Conservation (phyloP, 2,888 invertebrate genomes). For the Cyaniris semiargus region DNA sequence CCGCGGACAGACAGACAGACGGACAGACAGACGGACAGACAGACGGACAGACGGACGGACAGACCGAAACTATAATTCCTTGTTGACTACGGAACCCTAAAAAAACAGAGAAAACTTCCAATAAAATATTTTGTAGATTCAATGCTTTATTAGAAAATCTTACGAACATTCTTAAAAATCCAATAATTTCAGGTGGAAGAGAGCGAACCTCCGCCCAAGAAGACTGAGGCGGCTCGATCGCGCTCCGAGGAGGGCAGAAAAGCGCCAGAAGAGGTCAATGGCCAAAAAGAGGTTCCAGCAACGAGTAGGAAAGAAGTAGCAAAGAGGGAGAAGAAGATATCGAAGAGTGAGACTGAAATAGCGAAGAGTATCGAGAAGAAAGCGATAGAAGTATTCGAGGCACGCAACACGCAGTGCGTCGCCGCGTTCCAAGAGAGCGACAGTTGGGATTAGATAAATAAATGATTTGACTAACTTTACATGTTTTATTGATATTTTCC, state of each 20-base stretch:
- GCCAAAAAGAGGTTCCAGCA: slow-evolving; percentile 46
- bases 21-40: no score
- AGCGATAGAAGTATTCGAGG: slow-evolving; percentile 53
- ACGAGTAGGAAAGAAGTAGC: slow-evolving; percentile 38
- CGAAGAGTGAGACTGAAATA: slow-evolving; percentile 43
- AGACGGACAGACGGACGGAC: no score
- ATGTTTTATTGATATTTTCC: slow-evolving; percentile 37
- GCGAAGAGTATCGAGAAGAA: slow-evolving; percentile 41
- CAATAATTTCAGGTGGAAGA: slow-evolving; percentile 55
- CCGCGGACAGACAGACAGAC: no score
- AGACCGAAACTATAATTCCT: no score
- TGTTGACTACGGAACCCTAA: no score
- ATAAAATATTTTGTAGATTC: no score
- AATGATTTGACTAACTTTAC: slow-evolving; percentile 36
- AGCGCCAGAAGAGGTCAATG: slow-evolving; percentile 48
- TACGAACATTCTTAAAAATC: background rate
- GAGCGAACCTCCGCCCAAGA: slow-evolving; percentile 59
- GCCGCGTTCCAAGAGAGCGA: slow-evolving; percentile 69
- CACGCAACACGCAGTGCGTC: slow-evolving; percentile 55
- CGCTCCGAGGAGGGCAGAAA: slow-evolving; percentile 40
- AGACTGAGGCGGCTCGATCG: slow-evolving; percentile 48
- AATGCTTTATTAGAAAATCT: no score
- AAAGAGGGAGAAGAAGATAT: slow-evolving; percentile 39
- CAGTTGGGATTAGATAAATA: slow-evolving; percentile 62
- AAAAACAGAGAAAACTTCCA: no score